Percentiles rank a stretch among this genome's conserved stretches.
These are phyloP conservation scores for Monopis laevigella DNA, from an alignment of 2,888 invertebrate species.

Conservation along the genomic window DNA sequence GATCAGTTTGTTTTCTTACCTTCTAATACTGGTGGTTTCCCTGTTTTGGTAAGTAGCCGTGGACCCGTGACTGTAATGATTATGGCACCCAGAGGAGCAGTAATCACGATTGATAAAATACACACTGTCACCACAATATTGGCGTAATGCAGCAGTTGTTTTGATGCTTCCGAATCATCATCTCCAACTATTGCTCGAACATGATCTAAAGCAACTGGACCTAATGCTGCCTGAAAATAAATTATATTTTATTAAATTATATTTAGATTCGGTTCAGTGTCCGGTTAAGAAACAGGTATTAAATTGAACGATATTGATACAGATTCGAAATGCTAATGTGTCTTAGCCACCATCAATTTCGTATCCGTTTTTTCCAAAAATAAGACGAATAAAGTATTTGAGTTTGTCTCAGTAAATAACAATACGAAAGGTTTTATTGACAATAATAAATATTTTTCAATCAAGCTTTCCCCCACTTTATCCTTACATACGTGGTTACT, in stretches of 20 bases:
- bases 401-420: no score
- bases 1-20: conserved; percentile 39
- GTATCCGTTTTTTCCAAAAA: no score
- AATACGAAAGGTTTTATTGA: no score
- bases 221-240: conserved; percentile 76
- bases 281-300: no score
- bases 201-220: conserved; percentile 78
- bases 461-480: no score
- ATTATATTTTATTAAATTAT: background rate
- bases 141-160: conserved; percentile 69
- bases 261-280: background rate
- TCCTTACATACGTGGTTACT: no score
- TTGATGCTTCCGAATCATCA: conserved; percentile 35
- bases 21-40: conserved; percentile 72
- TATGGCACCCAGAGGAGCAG: conserved; percentile 86
- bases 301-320: no score
- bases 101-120: conserved; percentile 83
- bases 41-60: conserved; percentile 79
- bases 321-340: no score
- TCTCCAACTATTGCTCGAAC: conserved; percentile 49
- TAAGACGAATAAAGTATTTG: no score
- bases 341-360: no score
- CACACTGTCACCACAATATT: conserved; percentile 79
- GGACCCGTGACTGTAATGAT: conserved; percentile 83
- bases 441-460: no score